Base-by-base conservation (phyloP, 1,140 invertebrate species). In the Trigoniulus corallinus region DNA sequence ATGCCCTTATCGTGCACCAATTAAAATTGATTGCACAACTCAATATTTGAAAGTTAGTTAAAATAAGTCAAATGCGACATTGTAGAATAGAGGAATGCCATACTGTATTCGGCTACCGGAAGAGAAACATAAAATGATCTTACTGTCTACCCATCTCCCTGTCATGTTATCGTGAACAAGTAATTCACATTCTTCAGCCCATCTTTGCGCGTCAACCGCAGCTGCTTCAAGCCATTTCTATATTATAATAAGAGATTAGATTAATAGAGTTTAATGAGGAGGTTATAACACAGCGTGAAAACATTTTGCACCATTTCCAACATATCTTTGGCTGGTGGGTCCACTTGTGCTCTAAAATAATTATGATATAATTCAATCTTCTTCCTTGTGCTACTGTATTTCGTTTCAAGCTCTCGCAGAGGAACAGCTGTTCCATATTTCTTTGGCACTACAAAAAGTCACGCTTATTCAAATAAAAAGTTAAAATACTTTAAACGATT, bases 341-440 rank as follows among this genome's bases (percentile, higher is more conserved):
- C 66, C 18, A 87, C 84, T 60, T 75, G 76, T 1, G 75, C 72
- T 41, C 84, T 70, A 62, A 84, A 84, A 58, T 77, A 80, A 63
- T 87, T 85, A 64, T 86, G 83, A 60, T 78, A 80, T 7, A 76
- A 66, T 0, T 82, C 76, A 51, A 85, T 82, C 67, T 81, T 82
- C 56, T 73, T 70, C 58, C 51, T 40, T 12, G 53, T 54, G 37
- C 48, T 52, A 1, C 18, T 21, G 34, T 58, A 53, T 1, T 34
- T 15, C 1, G 58, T 53, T n/a, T 56, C 53, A 12, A 59, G 37
- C 12, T 59, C 54, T 15, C 50, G 47, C 13, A 42, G 13, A 1
- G 52, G 45, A 24, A 59, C 52, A 21, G 57, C 57, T 39, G 50
- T 52, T 1, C 57, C 57, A n/a, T 46, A 49, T 1, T 52, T 26